Evolutionary conservation across 2,888 invertebrate species (phyloP).

Genomic region (Luperina testacea): DNA sequence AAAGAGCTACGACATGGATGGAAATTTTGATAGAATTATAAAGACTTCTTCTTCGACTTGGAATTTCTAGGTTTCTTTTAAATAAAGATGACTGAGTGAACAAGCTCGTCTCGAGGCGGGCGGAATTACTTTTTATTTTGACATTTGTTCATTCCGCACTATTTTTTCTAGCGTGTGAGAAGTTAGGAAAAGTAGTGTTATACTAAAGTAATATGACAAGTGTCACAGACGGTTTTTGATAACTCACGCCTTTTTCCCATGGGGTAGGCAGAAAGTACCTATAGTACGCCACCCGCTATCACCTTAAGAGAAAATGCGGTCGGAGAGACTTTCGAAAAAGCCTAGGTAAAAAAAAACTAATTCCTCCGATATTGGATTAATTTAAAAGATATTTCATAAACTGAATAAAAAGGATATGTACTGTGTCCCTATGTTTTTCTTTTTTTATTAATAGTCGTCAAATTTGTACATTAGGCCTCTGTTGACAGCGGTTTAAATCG

Average conservation of each 20-base stretch:
- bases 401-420: no score
- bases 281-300: no score
- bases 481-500: no score
- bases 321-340: no score
- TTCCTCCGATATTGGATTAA: no score
- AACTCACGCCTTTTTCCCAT: background rate
- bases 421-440: no score
- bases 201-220: background rate
- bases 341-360: no score
- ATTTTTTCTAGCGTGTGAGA: slow-evolving; percentile 3
- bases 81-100: slow-evolving; percentile 23
- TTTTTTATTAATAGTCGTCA: no score
- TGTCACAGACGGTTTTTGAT: background rate
- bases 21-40: slow-evolving; percentile 27
- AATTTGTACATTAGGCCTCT: no score
- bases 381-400: no score
- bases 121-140: slow-evolving; percentile 32
- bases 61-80: slow-evolving; percentile 28
- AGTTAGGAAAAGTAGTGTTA: background rate
- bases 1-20: slow-evolving; percentile 1
- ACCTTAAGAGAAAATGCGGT: no score
- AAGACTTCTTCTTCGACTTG: slow-evolving; percentile 9
- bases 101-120: background rate
- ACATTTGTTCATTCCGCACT: slow-evolving; percentile 13
- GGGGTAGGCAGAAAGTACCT: no score